Conservation (phyloP, 2,797 vertebrate species). For the Liparis tanakae region DNA sequence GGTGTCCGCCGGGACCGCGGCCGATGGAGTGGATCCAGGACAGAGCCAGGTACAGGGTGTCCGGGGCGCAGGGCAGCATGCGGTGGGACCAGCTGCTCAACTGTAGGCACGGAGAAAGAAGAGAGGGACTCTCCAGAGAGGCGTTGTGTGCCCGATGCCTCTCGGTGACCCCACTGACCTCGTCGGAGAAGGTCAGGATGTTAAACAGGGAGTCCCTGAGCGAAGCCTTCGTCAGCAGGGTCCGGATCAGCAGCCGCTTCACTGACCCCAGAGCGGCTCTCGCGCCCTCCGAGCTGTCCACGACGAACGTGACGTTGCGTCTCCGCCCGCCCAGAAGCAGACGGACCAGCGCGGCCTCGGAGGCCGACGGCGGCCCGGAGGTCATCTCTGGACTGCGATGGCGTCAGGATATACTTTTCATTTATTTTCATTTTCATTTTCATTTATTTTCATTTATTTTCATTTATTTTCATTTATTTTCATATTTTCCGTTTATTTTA, state of each 20-base stretch:
- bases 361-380: constrained; percentile 33
- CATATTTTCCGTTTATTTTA: no score
- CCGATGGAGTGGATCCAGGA: constrained; percentile 78
- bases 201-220: constrained; percentile 78
- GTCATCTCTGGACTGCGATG: constrained; percentile 13
- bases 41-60: constrained; percentile 72
- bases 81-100: constrained; percentile 69
- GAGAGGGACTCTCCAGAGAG: not conserved
- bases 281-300: constrained; percentile 75
- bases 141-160: not conserved
- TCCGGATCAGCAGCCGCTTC: constrained; percentile 77
- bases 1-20: constrained; percentile 71
- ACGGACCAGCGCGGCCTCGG: constrained; percentile 45
- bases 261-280: constrained; percentile 63
- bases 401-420: no score
- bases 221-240: constrained; percentile 73
- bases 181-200: constrained; percentile 74
- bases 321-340: constrained; percentile 65
- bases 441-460: no score
- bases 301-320: constrained; percentile 69
- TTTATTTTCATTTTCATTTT: no score
- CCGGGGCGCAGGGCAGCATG: constrained; percentile 76
- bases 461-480: no score
- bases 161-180: constrained; percentile 63
- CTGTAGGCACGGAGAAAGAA: constrained; percentile 35